Percentiles rank a stretch among this genome's conserved stretches.
Evolutionary conservation across 2,113 vertebrate genomes (phyloP).

Genomic region (Apodemus sylvaticus): DNA sequence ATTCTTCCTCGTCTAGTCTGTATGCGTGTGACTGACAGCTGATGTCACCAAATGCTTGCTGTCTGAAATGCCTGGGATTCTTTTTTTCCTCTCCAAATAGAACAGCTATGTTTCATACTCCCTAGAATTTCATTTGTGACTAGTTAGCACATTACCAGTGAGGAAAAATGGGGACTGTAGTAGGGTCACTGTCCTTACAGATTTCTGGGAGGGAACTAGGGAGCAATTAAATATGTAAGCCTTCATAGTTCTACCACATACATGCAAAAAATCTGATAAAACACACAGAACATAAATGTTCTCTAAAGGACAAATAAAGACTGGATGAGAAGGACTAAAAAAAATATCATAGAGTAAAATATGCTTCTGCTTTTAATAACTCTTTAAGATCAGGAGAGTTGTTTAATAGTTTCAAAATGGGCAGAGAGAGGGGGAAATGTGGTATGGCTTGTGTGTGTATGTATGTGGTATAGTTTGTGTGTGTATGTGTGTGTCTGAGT

Average conservation of each 20-base stretch:
- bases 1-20: neutral
- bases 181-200: neutral
- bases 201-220: neutral
- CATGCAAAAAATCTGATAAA: neutral
- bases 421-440: too few relatives aligned
- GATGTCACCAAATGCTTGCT: neutral
- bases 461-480: neutral
- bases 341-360: slow-evolving; percentile 32
- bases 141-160: neutral
- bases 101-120: slow-evolving; percentile 22
- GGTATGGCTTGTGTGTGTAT: too few relatives aligned
- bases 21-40: neutral
- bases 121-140: slow-evolving; percentile 18
- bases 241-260: neutral
- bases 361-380: neutral
- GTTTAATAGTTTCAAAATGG: slow-evolving; percentile 6
- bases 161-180: neutral
- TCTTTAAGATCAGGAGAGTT: neutral
- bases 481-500: neutral
- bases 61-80: neutral
- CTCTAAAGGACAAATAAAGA: neutral
- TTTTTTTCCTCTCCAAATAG: neutral
- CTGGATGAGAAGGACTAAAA: neutral
- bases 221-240: neutral
- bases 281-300: neutral